Evolutionary conservation across 2,797 vertebrate species (phyloP).

Genomic region (Anas bahamensis): DNA sequence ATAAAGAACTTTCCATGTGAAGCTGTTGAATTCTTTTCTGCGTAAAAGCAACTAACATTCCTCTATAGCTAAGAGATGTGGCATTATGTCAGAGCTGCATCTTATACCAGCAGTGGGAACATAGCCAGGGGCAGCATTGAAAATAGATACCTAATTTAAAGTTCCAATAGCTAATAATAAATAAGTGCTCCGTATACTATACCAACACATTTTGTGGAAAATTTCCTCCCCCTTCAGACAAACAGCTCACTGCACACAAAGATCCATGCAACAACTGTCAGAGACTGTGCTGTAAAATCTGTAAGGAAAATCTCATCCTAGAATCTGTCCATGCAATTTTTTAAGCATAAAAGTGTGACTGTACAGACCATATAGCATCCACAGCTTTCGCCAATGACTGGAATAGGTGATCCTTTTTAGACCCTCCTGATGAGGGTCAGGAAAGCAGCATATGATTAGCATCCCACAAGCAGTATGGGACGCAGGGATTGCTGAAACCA

Average conservation of each 20-base stretch:
- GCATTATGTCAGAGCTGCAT: neutral
- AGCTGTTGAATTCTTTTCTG: neutral
- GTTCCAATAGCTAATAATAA: constrained; percentile 18
- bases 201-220: neutral
- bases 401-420: neutral
- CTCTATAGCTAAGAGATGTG: neutral
- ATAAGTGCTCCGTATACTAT: neutral
- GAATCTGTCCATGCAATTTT: neutral
- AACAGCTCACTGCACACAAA: neutral
- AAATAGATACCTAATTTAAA: constrained; percentile 12
- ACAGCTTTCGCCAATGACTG: neutral
- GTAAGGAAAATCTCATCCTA: neutral
- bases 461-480: neutral
- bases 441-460: neutral
- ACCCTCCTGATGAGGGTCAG: neutral
- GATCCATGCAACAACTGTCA: neutral
- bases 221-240: neutral
- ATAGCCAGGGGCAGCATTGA: neutral
- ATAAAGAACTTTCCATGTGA: neutral
- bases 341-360: neutral
- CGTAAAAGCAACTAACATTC: neutral
- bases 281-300: neutral
- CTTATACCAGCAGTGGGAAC: neutral
- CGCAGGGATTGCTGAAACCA: neutral
- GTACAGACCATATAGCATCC: neutral